phyloP scores from a whole-genome alignment of 2,797 vertebrate genomes.

The Hyperoplus lanceolatus region DNA sequence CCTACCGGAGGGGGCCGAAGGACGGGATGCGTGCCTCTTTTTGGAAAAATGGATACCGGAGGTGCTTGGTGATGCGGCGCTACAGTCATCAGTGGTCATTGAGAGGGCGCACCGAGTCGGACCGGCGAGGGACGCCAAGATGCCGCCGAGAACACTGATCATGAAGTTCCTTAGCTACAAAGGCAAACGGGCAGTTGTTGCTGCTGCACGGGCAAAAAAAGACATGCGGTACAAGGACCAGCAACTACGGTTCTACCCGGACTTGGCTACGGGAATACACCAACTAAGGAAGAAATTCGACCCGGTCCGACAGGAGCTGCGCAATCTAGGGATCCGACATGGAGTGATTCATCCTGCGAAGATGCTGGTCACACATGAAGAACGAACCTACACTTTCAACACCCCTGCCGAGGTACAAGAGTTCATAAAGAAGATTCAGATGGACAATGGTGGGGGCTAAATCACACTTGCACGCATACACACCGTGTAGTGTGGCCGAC shows the following conservation, averaged over 20 bases:
- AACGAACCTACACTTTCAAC: neutral
- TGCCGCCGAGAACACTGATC: too few relatives aligned
- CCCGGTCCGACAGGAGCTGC: neutral
- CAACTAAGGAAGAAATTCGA: neutral
- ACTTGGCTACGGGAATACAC: neutral
- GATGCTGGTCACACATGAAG: neutral
- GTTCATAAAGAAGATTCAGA: neutral
- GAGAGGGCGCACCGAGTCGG: neutral
- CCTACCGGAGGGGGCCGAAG: neutral
- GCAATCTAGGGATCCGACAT: neutral
- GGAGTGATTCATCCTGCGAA: neutral
- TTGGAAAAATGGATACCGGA: neutral
- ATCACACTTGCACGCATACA: neutral
- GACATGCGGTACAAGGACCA: neutral
- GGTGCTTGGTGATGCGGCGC: neutral
- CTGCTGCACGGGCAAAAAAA: neutral
- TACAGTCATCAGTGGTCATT: neutral
- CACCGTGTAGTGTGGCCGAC: too few relatives aligned
- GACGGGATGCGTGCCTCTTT: neutral
- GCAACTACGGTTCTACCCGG: neutral
- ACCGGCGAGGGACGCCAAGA: neutral
- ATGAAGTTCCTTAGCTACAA: too few relatives aligned
- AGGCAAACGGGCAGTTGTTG: neutral
- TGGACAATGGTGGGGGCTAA: neutral
- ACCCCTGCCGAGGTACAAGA: neutral